Evolutionary conservation across 2,888 invertebrate genomes (phyloP).

Genomic region (Cantharis flavilabris): DNA sequence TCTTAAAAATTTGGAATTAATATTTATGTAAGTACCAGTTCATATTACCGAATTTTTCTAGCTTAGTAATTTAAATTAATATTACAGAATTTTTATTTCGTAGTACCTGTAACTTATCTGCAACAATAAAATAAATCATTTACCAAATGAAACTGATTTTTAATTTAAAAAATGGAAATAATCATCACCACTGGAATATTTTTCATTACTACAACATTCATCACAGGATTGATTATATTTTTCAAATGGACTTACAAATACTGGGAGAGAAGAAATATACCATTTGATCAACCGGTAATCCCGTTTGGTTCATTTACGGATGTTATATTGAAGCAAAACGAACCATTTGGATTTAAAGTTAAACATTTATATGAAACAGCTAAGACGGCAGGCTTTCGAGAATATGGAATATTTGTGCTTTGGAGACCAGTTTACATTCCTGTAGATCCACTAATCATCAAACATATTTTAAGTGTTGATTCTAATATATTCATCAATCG

Average conservation of each 20-base stretch:
- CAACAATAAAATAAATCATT: too few species aligned
- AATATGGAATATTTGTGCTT: conserved; percentile 40
- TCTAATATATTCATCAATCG: conserved; percentile 48
- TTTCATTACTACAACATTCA: background rate
- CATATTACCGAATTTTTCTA: too few species aligned
- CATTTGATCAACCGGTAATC: conserved; percentile 38
- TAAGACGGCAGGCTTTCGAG: conserved; percentile 33
- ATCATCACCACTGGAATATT: background rate
- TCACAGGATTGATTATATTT: background rate
- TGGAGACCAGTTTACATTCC: conserved; percentile 43
- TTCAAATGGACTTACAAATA: conserved; percentile 36
- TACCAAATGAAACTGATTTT: too few species aligned
- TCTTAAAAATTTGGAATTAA: too few species aligned
- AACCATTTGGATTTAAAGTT: conserved; percentile 16
- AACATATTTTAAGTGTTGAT: conserved; percentile 47
- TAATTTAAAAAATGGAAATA: background rate
- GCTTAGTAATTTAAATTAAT: too few species aligned
- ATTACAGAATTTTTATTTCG: too few species aligned
- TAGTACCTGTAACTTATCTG: too few species aligned
- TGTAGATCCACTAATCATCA: conserved; percentile 45
- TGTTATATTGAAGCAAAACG: conserved; percentile 25
- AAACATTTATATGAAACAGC: conserved; percentile 28
- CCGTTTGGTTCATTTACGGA: conserved; percentile 41
- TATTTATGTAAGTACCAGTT: too few species aligned
- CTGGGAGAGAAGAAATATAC: conserved; percentile 42